Evolutionary conservation across 1,140 invertebrate species (phyloP).

Genomic region (Forficula auricularia): DNA sequence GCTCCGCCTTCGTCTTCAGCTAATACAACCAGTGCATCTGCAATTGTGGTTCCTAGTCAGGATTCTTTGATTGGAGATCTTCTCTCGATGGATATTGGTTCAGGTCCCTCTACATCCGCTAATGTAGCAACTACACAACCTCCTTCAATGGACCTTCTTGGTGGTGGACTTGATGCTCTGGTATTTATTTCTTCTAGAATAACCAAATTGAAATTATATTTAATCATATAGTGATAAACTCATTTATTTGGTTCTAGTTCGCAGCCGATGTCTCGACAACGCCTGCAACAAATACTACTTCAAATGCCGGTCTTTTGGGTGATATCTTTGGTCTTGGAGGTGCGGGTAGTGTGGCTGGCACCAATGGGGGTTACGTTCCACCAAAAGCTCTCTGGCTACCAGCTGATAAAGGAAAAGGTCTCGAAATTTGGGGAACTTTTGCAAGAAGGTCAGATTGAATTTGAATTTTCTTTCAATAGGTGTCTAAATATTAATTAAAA

Average conservation of each 20-base stretch:
- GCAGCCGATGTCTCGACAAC: slow-evolving; percentile 31
- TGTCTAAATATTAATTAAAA: slow-evolving; percentile 1
- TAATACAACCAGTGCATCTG: slow-evolving; percentile 14
- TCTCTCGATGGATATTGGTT: slow-evolving; percentile 83
- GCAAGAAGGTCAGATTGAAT: slow-evolving; percentile 38
- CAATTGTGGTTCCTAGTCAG: slow-evolving; percentile 72
- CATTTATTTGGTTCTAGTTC: slow-evolving; percentile 22
- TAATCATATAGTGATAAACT: slow-evolving; percentile 35
- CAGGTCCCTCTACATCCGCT: slow-evolving; percentile 7
- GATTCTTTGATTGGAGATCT: slow-evolving; percentile 94
- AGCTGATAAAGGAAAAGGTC: slow-evolving; percentile 90
- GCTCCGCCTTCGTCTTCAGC: no score
- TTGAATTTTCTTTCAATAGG: slow-evolving; percentile 2
- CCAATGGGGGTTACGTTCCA: slow-evolving; percentile 33
- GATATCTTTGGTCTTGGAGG: slow-evolving; percentile 76
- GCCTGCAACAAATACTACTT: slow-evolving; percentile 17
- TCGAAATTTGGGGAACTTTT: slow-evolving; percentile 94
- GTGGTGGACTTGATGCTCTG: slow-evolving; percentile 66
- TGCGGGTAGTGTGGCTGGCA: slow-evolving; percentile 17
- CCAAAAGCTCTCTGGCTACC: slow-evolving; percentile 85
- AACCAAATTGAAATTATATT: slow-evolving; percentile 46
- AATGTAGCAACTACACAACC: slow-evolving; percentile 26
- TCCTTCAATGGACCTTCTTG: slow-evolving; percentile 45
- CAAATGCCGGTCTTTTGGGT: slow-evolving; percentile 54
- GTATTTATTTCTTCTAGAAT: slow-evolving; percentile 91